Percentiles rank a stretch among this genome's conserved stretches.
Evolutionary conservation across 2,113 vertebrate species (phyloP).

Genomic region (Morone saxatilis): DNA sequence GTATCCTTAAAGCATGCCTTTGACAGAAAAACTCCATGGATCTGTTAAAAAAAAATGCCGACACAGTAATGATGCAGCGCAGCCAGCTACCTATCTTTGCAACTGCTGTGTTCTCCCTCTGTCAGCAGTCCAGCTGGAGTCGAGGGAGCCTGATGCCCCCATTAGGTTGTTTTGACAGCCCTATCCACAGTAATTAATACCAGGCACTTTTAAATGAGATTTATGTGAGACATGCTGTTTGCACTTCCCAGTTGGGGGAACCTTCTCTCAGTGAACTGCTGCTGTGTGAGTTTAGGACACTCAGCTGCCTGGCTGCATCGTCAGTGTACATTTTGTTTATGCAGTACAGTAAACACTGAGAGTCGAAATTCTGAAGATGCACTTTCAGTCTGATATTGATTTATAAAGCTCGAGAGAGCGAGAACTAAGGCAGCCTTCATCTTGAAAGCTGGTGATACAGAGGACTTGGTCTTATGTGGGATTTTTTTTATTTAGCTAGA

Average conservation of each 20-base stretch:
- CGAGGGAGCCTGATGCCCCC: constrained; percentile 55
- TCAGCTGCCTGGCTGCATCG: constrained; percentile 13
- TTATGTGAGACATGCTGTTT: constrained; percentile 66
- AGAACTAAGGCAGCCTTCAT: constrained; percentile 30
- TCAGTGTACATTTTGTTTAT: constrained; percentile 7
- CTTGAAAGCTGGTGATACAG: constrained; percentile 24
- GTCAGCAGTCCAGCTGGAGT: constrained; percentile 74
- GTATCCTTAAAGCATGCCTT: constrained; percentile 1
- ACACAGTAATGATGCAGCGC: constrained; percentile 39
- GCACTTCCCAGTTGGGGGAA: constrained; percentile 49
- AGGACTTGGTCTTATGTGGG: not conserved
- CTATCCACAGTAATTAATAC: constrained; percentile 76
- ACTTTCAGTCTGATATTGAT: constrained; percentile 54
- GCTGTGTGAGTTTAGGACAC: constrained; percentile 50
- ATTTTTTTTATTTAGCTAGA: not conserved
- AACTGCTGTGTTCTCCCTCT: constrained; percentile 50
- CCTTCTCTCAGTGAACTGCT: constrained; percentile 37
- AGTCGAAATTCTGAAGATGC: constrained; percentile 37
- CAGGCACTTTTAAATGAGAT: constrained; percentile 71
- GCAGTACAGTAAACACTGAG: constrained; percentile 45
- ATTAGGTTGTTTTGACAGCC: constrained; percentile 76
- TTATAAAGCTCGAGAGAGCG: constrained; percentile 14
- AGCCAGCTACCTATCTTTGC: constrained; percentile 45
- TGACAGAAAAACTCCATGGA: constrained; percentile 21
- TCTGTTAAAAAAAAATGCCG: constrained; percentile 18